Evolutionary conservation across 2,113 vertebrate species (phyloP).

Genomic region (Astur gentilis): DNA sequence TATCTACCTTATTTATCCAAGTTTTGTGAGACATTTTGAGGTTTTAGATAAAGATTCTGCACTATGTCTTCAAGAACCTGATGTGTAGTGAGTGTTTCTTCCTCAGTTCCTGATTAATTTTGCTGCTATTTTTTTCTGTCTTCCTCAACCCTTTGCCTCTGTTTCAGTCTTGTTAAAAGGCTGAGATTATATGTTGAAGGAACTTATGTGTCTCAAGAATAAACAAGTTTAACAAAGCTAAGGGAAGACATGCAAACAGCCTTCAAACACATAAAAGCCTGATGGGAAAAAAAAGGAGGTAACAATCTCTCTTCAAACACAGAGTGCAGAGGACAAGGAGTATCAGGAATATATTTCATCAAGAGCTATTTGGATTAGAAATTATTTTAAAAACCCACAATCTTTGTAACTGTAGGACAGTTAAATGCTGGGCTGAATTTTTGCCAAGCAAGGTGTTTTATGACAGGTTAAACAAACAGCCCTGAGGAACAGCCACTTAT

Average conservation of each 20-base stretch:
- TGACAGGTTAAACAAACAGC: not conserved
- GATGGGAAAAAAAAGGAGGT: fast-evolving
- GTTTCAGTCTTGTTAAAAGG: not conserved
- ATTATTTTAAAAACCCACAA: not conserved
- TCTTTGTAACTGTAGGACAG: not conserved
- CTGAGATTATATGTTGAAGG: not conserved
- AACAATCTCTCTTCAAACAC: not conserved
- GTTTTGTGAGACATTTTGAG: not conserved
- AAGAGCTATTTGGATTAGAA: not conserved
- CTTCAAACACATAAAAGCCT: not conserved
- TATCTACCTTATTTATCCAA: not conserved
- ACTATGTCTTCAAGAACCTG: not conserved
- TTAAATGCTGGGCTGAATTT: not conserved
- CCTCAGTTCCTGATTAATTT: not conserved
- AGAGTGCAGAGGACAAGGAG: not conserved
- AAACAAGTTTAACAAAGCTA: not conserved
- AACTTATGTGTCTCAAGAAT: not conserved
- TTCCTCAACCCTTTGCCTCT: not conserved
- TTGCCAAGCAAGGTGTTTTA: not conserved
- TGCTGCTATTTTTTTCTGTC: not conserved
- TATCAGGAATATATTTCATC: not conserved
- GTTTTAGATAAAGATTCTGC: not conserved
- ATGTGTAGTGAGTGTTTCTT: not conserved
- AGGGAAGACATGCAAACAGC: not conserved
- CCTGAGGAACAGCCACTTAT: not conserved